Percentiles rank a stretch among this genome's conserved stretches.
phyloP scores from a whole-genome alignment of 2,113 vertebrate species.

The Columba livia region DNA sequence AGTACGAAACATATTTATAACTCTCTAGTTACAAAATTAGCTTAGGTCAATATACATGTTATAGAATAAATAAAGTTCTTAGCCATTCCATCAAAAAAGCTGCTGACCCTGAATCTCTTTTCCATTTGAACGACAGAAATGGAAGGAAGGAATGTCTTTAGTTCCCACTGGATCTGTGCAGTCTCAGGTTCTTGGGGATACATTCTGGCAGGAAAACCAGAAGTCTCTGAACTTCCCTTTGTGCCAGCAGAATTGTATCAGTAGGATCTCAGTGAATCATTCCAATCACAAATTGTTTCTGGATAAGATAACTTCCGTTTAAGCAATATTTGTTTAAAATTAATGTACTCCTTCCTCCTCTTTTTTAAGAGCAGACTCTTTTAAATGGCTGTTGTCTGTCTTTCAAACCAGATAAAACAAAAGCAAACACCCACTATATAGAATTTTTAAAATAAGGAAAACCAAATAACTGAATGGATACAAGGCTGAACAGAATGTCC shows the following conservation, averaged over 20 bases:
- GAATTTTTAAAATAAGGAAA: neutral
- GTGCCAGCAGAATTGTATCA: neutral
- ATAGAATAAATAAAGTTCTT: neutral
- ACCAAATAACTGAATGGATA: neutral
- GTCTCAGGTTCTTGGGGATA: neutral
- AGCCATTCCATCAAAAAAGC: neutral
- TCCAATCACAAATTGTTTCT: neutral
- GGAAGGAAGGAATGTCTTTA: neutral
- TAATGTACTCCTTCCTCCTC: neutral
- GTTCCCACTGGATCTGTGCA: neutral
- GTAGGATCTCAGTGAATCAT: neutral
- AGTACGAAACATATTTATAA: neutral
- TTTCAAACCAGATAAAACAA: constrained; percentile 15
- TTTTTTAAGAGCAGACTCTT: neutral
- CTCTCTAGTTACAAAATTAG: neutral
- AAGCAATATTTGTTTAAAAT: constrained; percentile 15
- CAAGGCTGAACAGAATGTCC: neutral
- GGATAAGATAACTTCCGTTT: neutral
- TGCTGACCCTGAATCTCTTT: neutral
- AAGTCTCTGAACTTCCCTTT: neutral
- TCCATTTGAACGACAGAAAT: neutral
- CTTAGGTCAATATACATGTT: neutral
- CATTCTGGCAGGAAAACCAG: neutral
- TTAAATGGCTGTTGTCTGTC: neutral
- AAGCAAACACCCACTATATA: neutral